Conservation (phyloP, 2,797 vertebrate species). For the Chelmon rostratus region DNA sequence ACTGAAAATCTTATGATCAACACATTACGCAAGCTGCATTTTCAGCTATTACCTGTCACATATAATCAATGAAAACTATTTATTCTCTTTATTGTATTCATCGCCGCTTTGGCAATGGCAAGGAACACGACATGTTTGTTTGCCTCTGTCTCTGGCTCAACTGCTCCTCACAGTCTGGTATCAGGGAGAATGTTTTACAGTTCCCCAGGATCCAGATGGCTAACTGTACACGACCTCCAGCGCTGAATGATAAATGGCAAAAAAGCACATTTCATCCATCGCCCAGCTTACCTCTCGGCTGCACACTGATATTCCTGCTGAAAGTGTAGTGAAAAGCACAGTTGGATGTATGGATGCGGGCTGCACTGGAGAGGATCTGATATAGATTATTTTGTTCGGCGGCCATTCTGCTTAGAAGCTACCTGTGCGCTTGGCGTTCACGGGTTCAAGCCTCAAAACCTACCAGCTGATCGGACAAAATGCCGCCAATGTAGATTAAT, state of each 20-base stretch:
- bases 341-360: constrained; percentile 70
- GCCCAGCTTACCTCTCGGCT: constrained; percentile 78
- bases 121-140: constrained; percentile 8
- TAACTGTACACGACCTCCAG: constrained; percentile 88
- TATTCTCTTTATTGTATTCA: neutral
- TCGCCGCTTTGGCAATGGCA: constrained; percentile 15
- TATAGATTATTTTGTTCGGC: constrained; percentile 61
- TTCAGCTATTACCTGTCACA: neutral
- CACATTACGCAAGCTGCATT: constrained; percentile 8
- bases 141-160: constrained; percentile 62
- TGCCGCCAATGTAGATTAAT: constrained; percentile 52
- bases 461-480: constrained; percentile 57
- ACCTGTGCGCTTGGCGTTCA: constrained; percentile 65
- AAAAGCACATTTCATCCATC: constrained; percentile 85
- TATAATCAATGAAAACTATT: neutral
- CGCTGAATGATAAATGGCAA: constrained; percentile 87
- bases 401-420: constrained; percentile 57
- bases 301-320: constrained; percentile 79
- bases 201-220: constrained; percentile 85
- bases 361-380: constrained; percentile 68
- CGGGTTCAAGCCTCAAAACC: constrained; percentile 58
- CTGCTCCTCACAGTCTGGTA: constrained; percentile 77
- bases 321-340: constrained; percentile 76
- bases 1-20: constrained; percentile 1
- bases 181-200: constrained; percentile 85